Percentiles rank a stretch among this genome's conserved stretches.
Evolutionary conservation across 2,113 vertebrate species (phyloP).

Genomic region (Pterophyllum scalare): DNA sequence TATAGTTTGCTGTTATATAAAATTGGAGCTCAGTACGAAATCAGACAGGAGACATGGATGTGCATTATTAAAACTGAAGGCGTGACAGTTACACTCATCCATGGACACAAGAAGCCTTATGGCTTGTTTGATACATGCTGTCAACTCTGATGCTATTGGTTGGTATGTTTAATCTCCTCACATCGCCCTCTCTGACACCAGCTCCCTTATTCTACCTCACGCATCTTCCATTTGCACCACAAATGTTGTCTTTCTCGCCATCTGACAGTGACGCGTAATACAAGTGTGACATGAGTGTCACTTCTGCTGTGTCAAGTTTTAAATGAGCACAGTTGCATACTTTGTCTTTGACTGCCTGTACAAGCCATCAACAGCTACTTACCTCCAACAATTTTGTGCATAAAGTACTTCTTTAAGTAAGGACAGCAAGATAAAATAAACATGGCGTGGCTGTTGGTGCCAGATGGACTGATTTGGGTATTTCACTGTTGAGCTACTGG

Average conservation of each 20-base stretch:
- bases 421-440: background rate
- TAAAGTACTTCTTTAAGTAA: background rate
- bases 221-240: slow-evolving; percentile 19
- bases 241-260: slow-evolving; percentile 40
- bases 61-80: slow-evolving; percentile 20
- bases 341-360: slow-evolving; percentile 8
- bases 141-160: slow-evolving; percentile 18
- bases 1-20: slow-evolving; percentile 9
- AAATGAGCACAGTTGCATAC: slow-evolving; percentile 9
- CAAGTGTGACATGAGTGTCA: slow-evolving; percentile 19
- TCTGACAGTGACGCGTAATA: background rate
- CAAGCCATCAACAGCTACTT: background rate
- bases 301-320: slow-evolving; percentile 39
- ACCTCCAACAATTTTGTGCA: background rate
- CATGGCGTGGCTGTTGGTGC: too few species aligned
- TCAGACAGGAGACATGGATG: slow-evolving; percentile 2
- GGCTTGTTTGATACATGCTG: slow-evolving; percentile 26
- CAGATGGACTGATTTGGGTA: too few species aligned
- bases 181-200: background rate
- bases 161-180: slow-evolving; percentile 11
- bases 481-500: background rate
- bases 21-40: background rate
- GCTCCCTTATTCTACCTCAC: slow-evolving; percentile 7
- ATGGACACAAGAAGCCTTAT: slow-evolving; percentile 8
- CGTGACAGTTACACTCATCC: slow-evolving; percentile 17